Evolutionary conservation across 1,140 invertebrate species (phyloP).

Genomic region (Eufriesea mexicana): DNA sequence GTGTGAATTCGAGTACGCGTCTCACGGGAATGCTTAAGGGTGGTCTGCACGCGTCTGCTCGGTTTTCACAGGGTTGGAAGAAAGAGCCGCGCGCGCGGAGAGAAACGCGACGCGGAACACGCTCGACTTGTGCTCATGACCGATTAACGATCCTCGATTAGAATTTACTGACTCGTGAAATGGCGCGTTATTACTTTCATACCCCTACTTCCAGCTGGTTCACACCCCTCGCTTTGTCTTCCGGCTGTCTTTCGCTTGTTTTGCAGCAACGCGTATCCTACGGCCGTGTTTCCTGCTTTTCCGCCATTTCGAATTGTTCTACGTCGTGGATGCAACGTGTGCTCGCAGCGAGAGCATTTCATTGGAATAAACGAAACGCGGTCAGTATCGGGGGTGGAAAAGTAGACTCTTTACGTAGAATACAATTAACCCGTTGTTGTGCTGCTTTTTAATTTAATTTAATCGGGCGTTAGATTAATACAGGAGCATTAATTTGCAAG

Average conservation of each 20-base stretch:
- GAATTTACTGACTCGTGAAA: slow-evolving; percentile 11
- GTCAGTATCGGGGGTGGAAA: no score
- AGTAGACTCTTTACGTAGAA: no score
- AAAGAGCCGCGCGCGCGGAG: neutral
- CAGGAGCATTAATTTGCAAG: no score
- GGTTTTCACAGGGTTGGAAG: neutral
- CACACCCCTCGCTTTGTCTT: neutral
- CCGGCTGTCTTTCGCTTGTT: neutral
- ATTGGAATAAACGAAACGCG: no score
- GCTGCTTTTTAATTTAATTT: no score
- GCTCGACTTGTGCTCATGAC: slow-evolving; percentile 3
- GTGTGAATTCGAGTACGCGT: slow-evolving; percentile 64
- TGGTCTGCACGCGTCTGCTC: neutral
- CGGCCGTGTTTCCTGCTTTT: no score
- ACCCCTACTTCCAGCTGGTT: neutral
- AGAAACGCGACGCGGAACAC: neutral
- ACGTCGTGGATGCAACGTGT: no score
- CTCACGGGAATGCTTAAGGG: slow-evolving; percentile 42
- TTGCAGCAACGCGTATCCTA: no score
- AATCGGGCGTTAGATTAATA: no score
- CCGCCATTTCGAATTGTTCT: no score
- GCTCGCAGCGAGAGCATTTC: no score
- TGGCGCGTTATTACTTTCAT: neutral
- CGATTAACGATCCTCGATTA: slow-evolving; percentile 11
- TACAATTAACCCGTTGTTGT: no score